Base-by-base conservation (phyloP, 2,888 invertebrate species). In the Litoditis marina region DNA sequence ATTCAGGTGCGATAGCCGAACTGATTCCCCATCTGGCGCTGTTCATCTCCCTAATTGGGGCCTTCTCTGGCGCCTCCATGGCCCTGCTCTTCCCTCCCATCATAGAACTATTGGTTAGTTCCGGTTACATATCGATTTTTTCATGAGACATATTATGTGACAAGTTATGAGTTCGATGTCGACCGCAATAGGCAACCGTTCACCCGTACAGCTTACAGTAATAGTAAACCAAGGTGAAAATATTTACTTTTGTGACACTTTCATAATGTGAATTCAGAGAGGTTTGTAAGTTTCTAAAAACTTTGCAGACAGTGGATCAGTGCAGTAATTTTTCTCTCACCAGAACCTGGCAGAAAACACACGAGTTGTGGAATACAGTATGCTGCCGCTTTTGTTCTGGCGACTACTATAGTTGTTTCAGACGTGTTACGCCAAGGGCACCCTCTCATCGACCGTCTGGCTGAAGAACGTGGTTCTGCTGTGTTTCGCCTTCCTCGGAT, bases 11-110 rank as follows among this genome's bases (percentile, higher is more conserved):
- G 22, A 62, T 78, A 65, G 92, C 92, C 7, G 89, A 90, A 16
- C 86, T 90, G 49, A 90, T 92, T 80, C 92, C 92, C 3, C 90
- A 92, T 83, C 84, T 92, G 73, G 91, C 91, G 54, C 88, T 90
- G 13, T 91, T 92, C 52, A 93, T 92, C 70, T 91, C 92, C 0
- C 85, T 92, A 51, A 92, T 93, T 13, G 92, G 92, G 0, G 91
- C 92, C 3, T 89, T 92, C 67, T 91, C 91, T 84, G 91, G 91
- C 82, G 91, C 91, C 0, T 90, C 91, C 0, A 85, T 92, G 73
- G 92, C 92, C 0, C 86, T 93, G 1, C 89, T 92, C 71, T 91
- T 92, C 78, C 92, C 92, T 32, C 92, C 92, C 0, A 84, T 91
- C 34, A 90, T 92, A 68, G 91, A 92, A 83, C 89, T 92, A 49